A percentile compares a stretch with the other conserved stretches of the same genome.
Conservation (phyloP, 2,888 invertebrate genomes). For the Cosmia trapezina region DNA sequence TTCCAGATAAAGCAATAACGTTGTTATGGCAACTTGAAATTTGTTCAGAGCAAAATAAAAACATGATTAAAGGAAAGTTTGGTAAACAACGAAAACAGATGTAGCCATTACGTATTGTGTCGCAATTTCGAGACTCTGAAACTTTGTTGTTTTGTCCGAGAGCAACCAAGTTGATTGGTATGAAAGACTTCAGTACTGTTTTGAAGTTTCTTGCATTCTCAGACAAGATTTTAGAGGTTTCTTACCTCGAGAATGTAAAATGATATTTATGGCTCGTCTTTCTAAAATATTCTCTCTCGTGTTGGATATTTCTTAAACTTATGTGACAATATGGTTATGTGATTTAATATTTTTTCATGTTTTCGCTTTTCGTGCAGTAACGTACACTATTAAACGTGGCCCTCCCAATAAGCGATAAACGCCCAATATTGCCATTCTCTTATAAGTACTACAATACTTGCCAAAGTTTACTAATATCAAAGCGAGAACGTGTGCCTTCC, state of each 20-base stretch:
- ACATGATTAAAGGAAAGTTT: constrained; percentile 39
- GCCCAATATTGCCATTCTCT: constrained; percentile 15
- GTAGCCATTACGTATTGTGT: constrained; percentile 43
- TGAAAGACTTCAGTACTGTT: constrained; percentile 27
- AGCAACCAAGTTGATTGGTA: constrained; percentile 18
- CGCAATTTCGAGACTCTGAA: constrained; percentile 20
- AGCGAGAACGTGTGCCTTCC: constrained; percentile 27
- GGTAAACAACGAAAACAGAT: constrained; percentile 34
- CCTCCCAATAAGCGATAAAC: constrained; percentile 1
- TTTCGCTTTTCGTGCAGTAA: not conserved
- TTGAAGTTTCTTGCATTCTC: constrained; percentile 8
- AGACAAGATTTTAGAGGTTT: not conserved
- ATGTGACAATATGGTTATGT: not conserved
- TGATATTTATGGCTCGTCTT: constrained; percentile 1
- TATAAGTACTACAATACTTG: not conserved
- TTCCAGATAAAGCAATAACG: constrained; percentile 26
- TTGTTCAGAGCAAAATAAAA: constrained; percentile 43
- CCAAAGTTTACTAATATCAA: constrained; percentile 44
- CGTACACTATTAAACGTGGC: not conserved
- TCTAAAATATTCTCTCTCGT: not conserved
- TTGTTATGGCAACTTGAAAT: constrained; percentile 33
- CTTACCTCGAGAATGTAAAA: not conserved
- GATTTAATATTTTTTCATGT: not conserved
- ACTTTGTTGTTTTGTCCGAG: constrained; percentile 30
- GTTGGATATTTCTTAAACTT: not conserved